Base-by-base conservation (phyloP, 2,797 vertebrate species). In the Sebastiscus tertius region DNA sequence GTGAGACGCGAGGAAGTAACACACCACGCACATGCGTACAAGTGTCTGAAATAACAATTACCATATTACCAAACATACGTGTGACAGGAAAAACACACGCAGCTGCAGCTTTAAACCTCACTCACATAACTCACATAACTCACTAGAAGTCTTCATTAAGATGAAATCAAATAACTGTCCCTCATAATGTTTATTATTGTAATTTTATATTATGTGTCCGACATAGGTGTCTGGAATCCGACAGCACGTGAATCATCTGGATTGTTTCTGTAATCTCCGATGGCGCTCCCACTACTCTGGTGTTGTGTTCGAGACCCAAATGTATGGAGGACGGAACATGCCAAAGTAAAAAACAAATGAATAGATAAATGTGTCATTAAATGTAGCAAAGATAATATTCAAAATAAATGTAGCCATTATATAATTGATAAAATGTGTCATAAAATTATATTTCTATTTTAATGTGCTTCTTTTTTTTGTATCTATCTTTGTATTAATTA, bases 21-120 rank as follows among this genome's bases (percentile, higher is more conserved):
- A 46, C 76, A 1, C 5, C 29, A 22, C 26, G 84, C 89, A 11
- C 89, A 89, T 89, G 90, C 89, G 91, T 29, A 86, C 26, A 66
- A 20, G n/a, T 2, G 29, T 20, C 39, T 22, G 6, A n/a, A 36
- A 63, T 4, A 1, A 8, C 27, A 26, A 49, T n/a, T 12, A 6
- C 11, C 31, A 16, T 4, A 42, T 39, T 3, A 16, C 8, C 13
- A n/a, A 5, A 14, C 27, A 54, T 5, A 39, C 7, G 3, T 18
- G 20, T 58, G 24, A 46, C 3, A 8, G 16, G 12, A 20, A 10
- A 52, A 52, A n/a, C 2, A 8, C 31, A 70, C 39, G 1, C 52
- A 31, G 34, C 46, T 12, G 55, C 39, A 65, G 26, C 12, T 64
- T 67, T 61, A 14, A 1, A 42, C 1, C 11, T 26, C 27, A 22